Base-by-base conservation (phyloP, 37 sponge, comb jelly and placozoan genomes). In the Chondrosia reniformis region DNA sequence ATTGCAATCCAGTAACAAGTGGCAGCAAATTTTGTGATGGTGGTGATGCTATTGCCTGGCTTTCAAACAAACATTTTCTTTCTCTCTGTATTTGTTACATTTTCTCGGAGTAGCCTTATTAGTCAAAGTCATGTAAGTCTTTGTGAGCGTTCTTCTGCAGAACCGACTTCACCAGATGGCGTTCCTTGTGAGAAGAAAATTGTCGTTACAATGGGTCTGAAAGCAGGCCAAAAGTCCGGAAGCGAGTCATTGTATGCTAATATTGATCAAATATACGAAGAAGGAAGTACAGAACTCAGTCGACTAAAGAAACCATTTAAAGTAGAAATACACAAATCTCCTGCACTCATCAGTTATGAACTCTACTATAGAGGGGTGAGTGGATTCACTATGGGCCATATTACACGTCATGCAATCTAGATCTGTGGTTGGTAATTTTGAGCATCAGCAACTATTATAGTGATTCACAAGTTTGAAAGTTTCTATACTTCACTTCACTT, bases 201-300 rank as follows among this genome's bases (percentile, higher is more conserved):
- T 36, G 52, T 91, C 19, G 59, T 91, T 24, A 77, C 88, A 13
- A 91, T 91, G 92, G 75, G 84, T 36, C 82, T 91, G 9, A 76
- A 36, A 15, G 55, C 67, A 2, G 88, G 75, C 8, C 88, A 91
- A 79, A n/a, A n/a, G n/a, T 67, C 44, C 22, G 66, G 80, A 4
- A 76, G 79, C 19, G 92, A 91, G 39, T 84, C 92, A 6, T 79
- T 91, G 40, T 87, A 91, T 78, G 88, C 85, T 2, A 87, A 91
- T 43, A 76, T 91, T 13, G 80, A 81, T 65, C 52, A 77, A 36
- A 88, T 58, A 1, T 87, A 91, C 69, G 39, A 80, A 36, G 61
- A 59, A 13, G 88, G 78, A 32, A 66, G 78, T 0, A n/a, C 36
- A 22, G 79, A 65, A 6, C 30, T 78, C 33, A 55, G 79, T 41